Evolutionary conservation across 1,140 invertebrate species (phyloP), one percentile per base, ranked within the genome.

Genomic region (Latrodectus geometricus): DNA sequence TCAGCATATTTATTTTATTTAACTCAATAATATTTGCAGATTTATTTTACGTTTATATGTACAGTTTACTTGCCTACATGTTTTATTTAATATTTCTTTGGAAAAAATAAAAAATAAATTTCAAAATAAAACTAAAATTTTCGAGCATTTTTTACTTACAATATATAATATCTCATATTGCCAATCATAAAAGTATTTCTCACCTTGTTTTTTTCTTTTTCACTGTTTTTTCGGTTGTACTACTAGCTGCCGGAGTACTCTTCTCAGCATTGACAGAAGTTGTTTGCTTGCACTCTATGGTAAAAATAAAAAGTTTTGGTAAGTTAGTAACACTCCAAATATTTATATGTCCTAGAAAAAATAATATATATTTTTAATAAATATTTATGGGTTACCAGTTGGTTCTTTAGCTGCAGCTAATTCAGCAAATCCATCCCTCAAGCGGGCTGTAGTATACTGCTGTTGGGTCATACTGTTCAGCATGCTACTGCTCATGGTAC

Each of bases 171-270:
- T 35, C 35, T 35, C 5, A 35, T 35, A 5, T 5, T 35, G 35
- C 5, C 35, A 35, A 35, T 5, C 5, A 5, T 5, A 1, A 5
- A 1, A 35, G 35, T 35, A 35, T 35, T 35, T 78, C 90, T 90
- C 91, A 97, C 96, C 96, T 95, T 35, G 96, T 97, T 92, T 97
- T 97, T 91, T 97, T 97, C 91, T 97, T 97, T 90, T 97, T 97
- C 7, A 96, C 95, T 49, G 95, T 95, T 90, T 96, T 96, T 89
- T 95, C 96, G 88, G 96, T 95, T 88, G 93, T 93, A 90, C 97
- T 97, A 91, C 49, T 88, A 2, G 87, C 35, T 4, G 84, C 70
- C 14, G 78, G 52, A 48, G 73, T 65, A 48, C 35, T 85, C 48
- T 83, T 80, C 15, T 87, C 81, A 21, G 65, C 74, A 12, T 76